These are phyloP conservation scores for Limulus polyphemus DNA, from an alignment of 2,888 invertebrate species.

Conservation along the genomic window DNA sequence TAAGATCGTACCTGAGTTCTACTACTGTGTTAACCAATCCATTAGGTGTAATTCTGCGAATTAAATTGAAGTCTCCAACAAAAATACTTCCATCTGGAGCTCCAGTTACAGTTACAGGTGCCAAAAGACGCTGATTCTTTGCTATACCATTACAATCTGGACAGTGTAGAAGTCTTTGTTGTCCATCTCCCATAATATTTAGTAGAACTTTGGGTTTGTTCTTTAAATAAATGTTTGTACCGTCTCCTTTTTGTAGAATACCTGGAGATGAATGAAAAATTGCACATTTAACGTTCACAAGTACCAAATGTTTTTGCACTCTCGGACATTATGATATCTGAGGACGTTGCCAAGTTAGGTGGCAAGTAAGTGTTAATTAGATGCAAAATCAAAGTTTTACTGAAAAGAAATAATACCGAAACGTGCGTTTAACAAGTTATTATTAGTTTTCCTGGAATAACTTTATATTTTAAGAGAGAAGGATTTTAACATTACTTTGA, in stretches of 20 bases:
- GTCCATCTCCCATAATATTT: slow-evolving; percentile 82
- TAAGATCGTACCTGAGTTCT: slow-evolving; percentile 54
- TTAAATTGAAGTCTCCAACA: slow-evolving; percentile 92
- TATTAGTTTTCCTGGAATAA: too few species aligned
- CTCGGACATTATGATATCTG: too few species aligned
- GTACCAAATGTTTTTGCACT: too few species aligned
- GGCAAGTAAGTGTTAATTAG: too few species aligned
- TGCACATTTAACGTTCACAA: too few species aligned
- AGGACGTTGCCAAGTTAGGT: too few species aligned
- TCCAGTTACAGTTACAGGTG: slow-evolving; percentile 85
- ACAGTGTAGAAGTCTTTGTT: slow-evolving; percentile 70
- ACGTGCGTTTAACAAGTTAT: too few species aligned
- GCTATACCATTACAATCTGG: slow-evolving; percentile 51
- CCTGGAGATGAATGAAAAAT: slow-evolving; percentile 38
- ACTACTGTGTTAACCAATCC: slow-evolving; percentile 79
- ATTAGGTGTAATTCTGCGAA: slow-evolving; percentile 76
- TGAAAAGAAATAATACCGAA: too few species aligned
- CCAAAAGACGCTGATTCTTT: slow-evolving; percentile 70
- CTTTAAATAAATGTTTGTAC: slow-evolving; percentile 84
- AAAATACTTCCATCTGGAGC: slow-evolving; percentile 94
- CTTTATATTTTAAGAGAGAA: too few species aligned
- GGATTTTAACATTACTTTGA: too few species aligned
- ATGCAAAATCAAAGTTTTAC: too few species aligned
- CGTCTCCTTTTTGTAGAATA: slow-evolving; percentile 93
- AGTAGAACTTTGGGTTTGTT: slow-evolving; percentile 56